These are phyloP conservation scores for Brachypalpus laphriformis DNA, from an alignment of 2,888 invertebrate species.

Conservation along the genomic window DNA sequence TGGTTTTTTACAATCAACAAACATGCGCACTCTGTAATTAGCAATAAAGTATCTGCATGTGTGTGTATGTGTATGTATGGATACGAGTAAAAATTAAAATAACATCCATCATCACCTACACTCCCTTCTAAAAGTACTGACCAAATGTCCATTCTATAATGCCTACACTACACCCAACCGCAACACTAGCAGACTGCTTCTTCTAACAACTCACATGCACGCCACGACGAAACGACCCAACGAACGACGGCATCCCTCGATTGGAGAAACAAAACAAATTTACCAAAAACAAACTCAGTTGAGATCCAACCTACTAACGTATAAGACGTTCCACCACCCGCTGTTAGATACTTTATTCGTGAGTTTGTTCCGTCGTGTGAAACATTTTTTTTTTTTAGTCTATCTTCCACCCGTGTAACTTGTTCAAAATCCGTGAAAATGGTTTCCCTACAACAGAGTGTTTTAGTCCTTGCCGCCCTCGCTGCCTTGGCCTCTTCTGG, in stretches of 20 bases:
- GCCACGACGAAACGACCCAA: background rate
- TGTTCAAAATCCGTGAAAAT: constrained; percentile 74
- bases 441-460: constrained; percentile 77
- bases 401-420: constrained; percentile 11
- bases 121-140: constrained; percentile 22
- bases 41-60: background rate
- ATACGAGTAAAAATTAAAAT: constrained; percentile 16
- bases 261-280: constrained; percentile 70
- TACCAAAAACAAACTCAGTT: constrained; percentile 57
- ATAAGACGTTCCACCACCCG: constrained; percentile 50
- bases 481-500: constrained; percentile 78
- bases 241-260: constrained; percentile 46
- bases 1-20: background rate
- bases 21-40: background rate
- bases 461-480: constrained; percentile 78
- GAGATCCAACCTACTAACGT: constrained; percentile 67
- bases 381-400: constrained; percentile 11
- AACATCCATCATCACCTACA: constrained; percentile 16
- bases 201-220: constrained; percentile 31
- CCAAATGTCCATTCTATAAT: background rate
- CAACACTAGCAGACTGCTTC: constrained; percentile 43
- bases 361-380: constrained; percentile 9
- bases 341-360: constrained; percentile 27
- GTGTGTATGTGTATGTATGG: background rate
- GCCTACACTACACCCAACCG: constrained; percentile 9